Evolutionary conservation across 2,797 vertebrate species (phyloP).

Genomic region (Halcyon badia): DNA sequence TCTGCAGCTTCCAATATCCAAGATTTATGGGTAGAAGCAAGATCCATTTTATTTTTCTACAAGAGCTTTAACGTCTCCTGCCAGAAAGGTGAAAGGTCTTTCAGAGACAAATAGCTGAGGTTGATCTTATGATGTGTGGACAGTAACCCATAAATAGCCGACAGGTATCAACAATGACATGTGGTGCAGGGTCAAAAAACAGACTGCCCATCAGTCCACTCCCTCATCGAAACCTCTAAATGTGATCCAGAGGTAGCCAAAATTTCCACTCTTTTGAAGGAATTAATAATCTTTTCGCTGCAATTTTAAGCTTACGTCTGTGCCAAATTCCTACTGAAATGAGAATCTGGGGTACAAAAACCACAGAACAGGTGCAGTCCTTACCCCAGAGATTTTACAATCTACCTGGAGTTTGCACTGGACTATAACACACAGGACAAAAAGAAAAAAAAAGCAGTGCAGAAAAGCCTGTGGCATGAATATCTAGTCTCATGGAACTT

Average conservation of each 20-base stretch:
- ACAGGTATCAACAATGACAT: not conserved
- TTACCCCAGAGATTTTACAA: not conserved
- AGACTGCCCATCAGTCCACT: not conserved
- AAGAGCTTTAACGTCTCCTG: not conserved
- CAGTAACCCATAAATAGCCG: not conserved
- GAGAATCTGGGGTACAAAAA: not conserved
- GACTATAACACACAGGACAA: not conserved
- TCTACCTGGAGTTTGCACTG: not conserved
- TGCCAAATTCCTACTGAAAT: not conserved
- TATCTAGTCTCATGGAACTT: not conserved
- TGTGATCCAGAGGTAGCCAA: not conserved
- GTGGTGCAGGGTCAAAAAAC: not conserved
- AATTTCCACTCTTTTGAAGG: not conserved
- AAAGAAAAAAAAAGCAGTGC: not conserved
- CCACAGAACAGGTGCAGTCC: not conserved
- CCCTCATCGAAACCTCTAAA: not conserved
- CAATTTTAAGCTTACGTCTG: fast-evolving
- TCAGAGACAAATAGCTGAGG: not conserved
- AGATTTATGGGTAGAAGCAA: not conserved
- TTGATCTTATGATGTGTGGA: not conserved
- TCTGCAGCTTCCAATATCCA: not conserved
- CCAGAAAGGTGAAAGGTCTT: not conserved
- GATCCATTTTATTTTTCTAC: not conserved
- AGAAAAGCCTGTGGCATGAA: not conserved
- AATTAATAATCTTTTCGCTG: not conserved